Evolutionary conservation across 2,797 vertebrate species (phyloP), one percentile per base, ranked within the genome.

Genomic region (Discoglossus pictus): DNA sequence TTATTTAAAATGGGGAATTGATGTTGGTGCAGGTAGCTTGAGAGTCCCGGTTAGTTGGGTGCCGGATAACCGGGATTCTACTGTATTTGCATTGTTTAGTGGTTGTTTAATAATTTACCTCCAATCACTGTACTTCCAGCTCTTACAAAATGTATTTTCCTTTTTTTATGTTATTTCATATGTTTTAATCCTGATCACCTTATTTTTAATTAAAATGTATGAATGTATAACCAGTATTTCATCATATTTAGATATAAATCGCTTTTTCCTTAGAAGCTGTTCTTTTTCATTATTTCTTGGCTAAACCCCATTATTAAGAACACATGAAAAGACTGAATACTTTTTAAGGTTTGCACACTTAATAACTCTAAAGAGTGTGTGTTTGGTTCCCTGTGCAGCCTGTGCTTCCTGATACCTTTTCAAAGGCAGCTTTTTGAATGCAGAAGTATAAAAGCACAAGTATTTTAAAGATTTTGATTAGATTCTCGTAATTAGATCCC

Each of bases 401-500:
- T 54, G 16, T 55, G 20, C 17, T 44, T 27, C 39, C 40, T 23
- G 23, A 61, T 39, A 7, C 35, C 21, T 77, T 75, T 76, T 79
- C 43, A 48, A 62, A 69, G 47, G 18, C 47, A 38, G 24, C 25
- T 35, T 55, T 46, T 18, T 2, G 1, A 80, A 65, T 48, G 72
- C 71, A 68, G 78, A 78, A 83, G 74, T 76, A 73, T 75, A 77
- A 78, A 80, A 74, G 63, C 56, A 0, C 77, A 58, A 58, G 82
- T 83, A 74, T 80, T 84, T 86, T 75, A 80, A 80, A 73, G 75
- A 82, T 72, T 60, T n/a, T 81, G 82, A 83, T 88, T 83, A 79
- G 70, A 54, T 80, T 83, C 77, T 35, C 27, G 78, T 87, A 89
- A 89, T 89, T 84, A 86, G 82, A 74, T 89, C 84, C 85, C 79